These are phyloP conservation scores for Drosophila paranaensis DNA, from an alignment of 2,888 invertebrate species.

Conservation along the genomic window DNA sequence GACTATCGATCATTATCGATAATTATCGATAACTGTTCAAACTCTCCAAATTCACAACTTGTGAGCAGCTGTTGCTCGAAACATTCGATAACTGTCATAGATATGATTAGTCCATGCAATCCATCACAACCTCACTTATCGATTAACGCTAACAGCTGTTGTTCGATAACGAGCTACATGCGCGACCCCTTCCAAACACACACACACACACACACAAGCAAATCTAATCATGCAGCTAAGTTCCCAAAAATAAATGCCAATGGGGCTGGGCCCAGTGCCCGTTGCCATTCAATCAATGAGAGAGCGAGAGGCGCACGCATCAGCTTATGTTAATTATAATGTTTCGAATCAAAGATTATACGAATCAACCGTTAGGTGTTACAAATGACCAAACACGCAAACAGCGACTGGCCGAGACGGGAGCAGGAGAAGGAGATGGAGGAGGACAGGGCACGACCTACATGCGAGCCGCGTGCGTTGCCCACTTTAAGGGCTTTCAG, in stretches of 20 bases:
- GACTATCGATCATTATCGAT: too few species aligned
- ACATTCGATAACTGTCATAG: too few species aligned
- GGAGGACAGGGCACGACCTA: slow-evolving; percentile 32
- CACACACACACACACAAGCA: not conserved
- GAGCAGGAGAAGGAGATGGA: too few species aligned
- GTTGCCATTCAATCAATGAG: slow-evolving; percentile 36
- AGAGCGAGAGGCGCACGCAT: slow-evolving; percentile 30
- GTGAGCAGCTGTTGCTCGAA: too few species aligned
- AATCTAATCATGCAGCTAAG: not conserved
- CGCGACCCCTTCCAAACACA: not conserved
- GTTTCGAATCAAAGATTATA: slow-evolving; percentile 68
- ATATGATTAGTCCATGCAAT: not conserved
- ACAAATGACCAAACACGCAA: slow-evolving; percentile 75
- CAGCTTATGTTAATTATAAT: slow-evolving; percentile 68
- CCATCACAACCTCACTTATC: not conserved
- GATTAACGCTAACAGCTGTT: not conserved
- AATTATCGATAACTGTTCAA: too few species aligned
- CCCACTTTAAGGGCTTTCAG: slow-evolving; percentile 49
- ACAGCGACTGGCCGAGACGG: not conserved
- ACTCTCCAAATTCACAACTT: too few species aligned
- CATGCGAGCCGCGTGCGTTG: slow-evolving; percentile 48
- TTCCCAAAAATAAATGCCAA: slow-evolving; percentile 35
- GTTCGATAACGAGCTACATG: not conserved
- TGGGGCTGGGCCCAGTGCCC: not conserved
- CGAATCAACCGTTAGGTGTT: slow-evolving; percentile 77